These are phyloP conservation scores for Neotoma lepida DNA, from an alignment of 2,113 vertebrate species.

Conservation along the genomic window DNA sequence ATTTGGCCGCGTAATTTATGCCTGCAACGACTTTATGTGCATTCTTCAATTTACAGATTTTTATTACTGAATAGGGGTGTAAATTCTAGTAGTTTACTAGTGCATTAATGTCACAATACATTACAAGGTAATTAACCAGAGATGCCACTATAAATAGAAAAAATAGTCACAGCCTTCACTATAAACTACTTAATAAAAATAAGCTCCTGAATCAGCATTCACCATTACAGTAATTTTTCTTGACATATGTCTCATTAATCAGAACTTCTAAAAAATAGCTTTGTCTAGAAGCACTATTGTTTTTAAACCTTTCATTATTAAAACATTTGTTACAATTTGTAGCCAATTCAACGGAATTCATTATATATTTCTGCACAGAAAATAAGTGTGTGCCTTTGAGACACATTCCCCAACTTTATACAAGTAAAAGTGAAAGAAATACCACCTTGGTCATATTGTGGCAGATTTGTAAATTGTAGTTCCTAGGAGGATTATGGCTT, in stretches of 20 bases:
- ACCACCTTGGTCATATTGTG: not conserved
- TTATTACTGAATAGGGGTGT: slow-evolving; percentile 77
- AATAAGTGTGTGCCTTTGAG: slow-evolving; percentile 55
- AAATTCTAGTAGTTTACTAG: slow-evolving; percentile 85
- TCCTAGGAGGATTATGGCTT: not conserved
- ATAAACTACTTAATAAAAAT: slow-evolving; percentile 83
- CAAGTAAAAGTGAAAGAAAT: slow-evolving; percentile 41
- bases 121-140: slow-evolving; percentile 86
- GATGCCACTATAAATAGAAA: slow-evolving; percentile 81
- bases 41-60: slow-evolving; percentile 78
- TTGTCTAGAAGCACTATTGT: slow-evolving; percentile 55
- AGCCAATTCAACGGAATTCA: slow-evolving; percentile 67
- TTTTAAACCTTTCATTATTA: slow-evolving; percentile 76
- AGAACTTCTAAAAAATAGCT: slow-evolving; percentile 65
- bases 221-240: slow-evolving; percentile 69
- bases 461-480: slow-evolving; percentile 17
- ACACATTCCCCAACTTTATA: slow-evolving; percentile 38
- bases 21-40: slow-evolving; percentile 80
- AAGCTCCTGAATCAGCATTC: slow-evolving; percentile 83
- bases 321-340: slow-evolving; percentile 34
- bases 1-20: slow-evolving; percentile 82
- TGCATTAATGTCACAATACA: slow-evolving; percentile 85
- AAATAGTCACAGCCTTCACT: slow-evolving; percentile 76
- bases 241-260: slow-evolving; percentile 74
- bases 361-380: slow-evolving; percentile 44